Evolutionary conservation across 1,140 invertebrate genomes (phyloP), one percentile per base, ranked within the genome.

Genomic region (Eriosoma lanigerum): DNA sequence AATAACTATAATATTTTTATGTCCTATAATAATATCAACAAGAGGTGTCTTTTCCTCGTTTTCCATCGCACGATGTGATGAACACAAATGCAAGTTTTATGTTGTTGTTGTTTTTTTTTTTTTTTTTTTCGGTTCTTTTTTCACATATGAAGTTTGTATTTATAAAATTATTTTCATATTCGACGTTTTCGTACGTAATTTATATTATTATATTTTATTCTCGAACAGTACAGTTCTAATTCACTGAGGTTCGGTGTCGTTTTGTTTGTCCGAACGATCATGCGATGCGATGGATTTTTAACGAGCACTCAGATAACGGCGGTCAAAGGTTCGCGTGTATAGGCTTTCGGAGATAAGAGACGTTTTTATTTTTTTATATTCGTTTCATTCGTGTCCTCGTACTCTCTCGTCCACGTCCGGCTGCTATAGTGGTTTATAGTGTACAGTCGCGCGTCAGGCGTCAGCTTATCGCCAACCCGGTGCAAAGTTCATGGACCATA

Each of bases 241-340:
- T 38, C 26, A 24, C 21, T 48, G n/a, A 38, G 15, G 15, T 21
- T 6, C 21, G 17, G 38, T 68, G 38, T 48, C 66, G 66, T 68
- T 68, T 48, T 26, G 32, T 78, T 78, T 58, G 38, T 26, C 32
- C 17, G 52, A n/a, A 19, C 44, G 21, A 78, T 46, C 32, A 54
- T 26, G 21, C 56, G 19, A 48, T 78, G 60, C 75, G 32, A 78
- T 78, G 44, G 52, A 58, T 76, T 76, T 76, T 62, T 78, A 78
- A 78, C 75, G 75, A 78, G 75, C 38, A 29, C 5, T 10, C 21
- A 78, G 75, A 78, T 78, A 78, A 48, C 38, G 17, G 54, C 58
- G 68, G 75, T 78, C 56, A 78, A 78, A 78, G 75, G 75, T 78
- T 26, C 50, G 0, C 54, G n/a, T 38, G 3, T 38, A 4, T 38